These are phyloP conservation scores for Cynopterus sphinx DNA, from an alignment of 2,797 vertebrate species.

Conservation along the genomic window DNA sequence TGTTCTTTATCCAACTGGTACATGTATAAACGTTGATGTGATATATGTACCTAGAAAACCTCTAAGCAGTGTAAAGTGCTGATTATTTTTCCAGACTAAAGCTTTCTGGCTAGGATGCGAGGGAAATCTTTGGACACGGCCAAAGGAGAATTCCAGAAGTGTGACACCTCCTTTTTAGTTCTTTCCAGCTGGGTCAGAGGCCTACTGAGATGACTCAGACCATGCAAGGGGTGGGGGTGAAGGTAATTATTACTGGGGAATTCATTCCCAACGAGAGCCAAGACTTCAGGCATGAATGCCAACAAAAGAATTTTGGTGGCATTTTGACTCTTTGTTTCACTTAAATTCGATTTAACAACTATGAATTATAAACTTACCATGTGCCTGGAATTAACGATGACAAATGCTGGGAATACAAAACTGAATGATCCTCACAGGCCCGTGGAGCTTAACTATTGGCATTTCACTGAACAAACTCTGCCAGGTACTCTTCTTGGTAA, in stretches of 20 bases:
- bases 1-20: not conserved
- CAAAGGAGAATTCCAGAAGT: slow-evolving; percentile 66
- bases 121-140: slow-evolving; percentile 28
- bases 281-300: not conserved
- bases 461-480: not conserved
- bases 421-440: not conserved
- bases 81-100: slow-evolving; percentile 21
- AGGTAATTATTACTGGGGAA: not conserved
- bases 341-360: not conserved
- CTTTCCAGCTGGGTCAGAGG: slow-evolving; percentile 67
- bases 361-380: not conserved
- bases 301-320: not conserved
- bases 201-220: slow-evolving; percentile 49
- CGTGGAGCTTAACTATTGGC: not conserved
- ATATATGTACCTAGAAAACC: not conserved
- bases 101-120: slow-evolving; percentile 39
- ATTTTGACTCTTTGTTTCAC: not conserved
- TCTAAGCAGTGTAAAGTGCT: not conserved
- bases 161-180: slow-evolving; percentile 44
- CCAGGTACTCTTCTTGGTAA: not conserved
- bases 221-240: not conserved
- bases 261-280: not conserved
- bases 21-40: not conserved
- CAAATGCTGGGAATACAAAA: not conserved
- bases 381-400: not conserved